These are phyloP conservation scores for Psilopogon haemacephalus DNA, from an alignment of 2,113 vertebrate genomes.

Conservation along the genomic window DNA sequence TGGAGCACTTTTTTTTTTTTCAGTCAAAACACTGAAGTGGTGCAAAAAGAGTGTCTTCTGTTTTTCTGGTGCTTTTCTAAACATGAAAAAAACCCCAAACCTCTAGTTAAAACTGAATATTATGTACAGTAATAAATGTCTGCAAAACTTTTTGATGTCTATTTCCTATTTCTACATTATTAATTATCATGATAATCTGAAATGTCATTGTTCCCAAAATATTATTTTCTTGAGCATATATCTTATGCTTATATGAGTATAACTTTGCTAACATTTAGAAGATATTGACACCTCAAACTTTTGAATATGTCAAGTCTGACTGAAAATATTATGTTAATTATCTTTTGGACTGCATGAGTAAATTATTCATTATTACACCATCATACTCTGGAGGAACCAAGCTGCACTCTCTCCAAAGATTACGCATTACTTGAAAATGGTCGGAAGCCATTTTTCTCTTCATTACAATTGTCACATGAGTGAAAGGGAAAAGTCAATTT, in stretches of 20 bases:
- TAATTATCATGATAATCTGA: not conserved
- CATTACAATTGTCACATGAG: not conserved
- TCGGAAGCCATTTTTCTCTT: not conserved
- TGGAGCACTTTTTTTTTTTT: not conserved
- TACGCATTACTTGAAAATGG: not conserved
- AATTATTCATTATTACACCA: not conserved
- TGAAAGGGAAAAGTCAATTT: conserved; percentile 1
- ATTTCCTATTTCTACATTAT: not conserved
- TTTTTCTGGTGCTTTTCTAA: not conserved
- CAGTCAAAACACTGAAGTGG: not conserved
- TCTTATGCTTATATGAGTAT: not conserved
- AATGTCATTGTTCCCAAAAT: not conserved
- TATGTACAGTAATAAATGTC: not conserved
- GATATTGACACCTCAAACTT: not conserved
- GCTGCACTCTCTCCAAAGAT: not conserved
- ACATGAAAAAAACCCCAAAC: not conserved
- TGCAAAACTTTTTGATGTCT: not conserved
- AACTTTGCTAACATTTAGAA: not conserved
- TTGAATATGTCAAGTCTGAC: not conserved
- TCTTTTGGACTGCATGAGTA: not conserved
- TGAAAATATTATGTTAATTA: not conserved
- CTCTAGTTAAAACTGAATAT: not conserved
- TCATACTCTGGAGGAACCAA: not conserved
- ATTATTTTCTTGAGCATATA: not conserved
- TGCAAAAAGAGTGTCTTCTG: not conserved